Conservation (phyloP, 2,113 vertebrate genomes). For the Fukomys damarensis region DNA sequence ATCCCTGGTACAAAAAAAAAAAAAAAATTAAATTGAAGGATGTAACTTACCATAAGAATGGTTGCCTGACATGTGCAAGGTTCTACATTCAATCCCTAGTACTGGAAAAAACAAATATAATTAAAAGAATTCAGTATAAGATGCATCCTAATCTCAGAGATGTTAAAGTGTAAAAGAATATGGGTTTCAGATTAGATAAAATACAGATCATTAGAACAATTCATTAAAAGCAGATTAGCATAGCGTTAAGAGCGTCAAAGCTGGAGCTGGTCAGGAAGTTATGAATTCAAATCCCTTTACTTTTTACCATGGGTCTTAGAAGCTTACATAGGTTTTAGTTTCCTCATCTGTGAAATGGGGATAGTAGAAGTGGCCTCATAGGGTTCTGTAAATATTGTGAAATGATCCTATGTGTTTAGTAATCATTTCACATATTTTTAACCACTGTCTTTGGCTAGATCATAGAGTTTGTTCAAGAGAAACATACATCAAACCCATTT, state of each 20-base stretch:
- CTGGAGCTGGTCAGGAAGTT: slow-evolving; percentile 42
- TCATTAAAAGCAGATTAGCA: slow-evolving; percentile 41
- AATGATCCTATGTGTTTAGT: neutral
- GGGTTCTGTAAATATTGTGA: slow-evolving; percentile 36
- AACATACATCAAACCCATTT: neutral
- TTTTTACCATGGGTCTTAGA: slow-evolving; percentile 36
- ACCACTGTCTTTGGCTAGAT: slow-evolving; percentile 37
- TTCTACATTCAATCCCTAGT: neutral
- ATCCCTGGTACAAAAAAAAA: too few species aligned
- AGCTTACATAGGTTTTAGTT: neutral
- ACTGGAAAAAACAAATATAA: neutral
- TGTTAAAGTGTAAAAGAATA: slow-evolving; percentile 39
- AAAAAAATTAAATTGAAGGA: too few species aligned
- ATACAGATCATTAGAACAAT: slow-evolving; percentile 36
- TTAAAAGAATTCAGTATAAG: slow-evolving; percentile 22
- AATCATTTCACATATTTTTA: slow-evolving; percentile 41
- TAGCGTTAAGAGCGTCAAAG: slow-evolving; percentile 18
- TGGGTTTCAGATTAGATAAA: slow-evolving; percentile 17
- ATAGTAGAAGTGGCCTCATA: neutral
- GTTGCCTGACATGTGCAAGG: neutral
- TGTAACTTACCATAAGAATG: neutral
- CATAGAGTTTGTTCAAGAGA: slow-evolving; percentile 44
- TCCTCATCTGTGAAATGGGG: slow-evolving; percentile 18
- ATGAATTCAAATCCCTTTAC: neutral
- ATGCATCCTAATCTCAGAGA: slow-evolving; percentile 1